Evolutionary conservation across 2,113 vertebrate species (phyloP).

Genomic region (Gasterosteus nipponicus): DNA sequence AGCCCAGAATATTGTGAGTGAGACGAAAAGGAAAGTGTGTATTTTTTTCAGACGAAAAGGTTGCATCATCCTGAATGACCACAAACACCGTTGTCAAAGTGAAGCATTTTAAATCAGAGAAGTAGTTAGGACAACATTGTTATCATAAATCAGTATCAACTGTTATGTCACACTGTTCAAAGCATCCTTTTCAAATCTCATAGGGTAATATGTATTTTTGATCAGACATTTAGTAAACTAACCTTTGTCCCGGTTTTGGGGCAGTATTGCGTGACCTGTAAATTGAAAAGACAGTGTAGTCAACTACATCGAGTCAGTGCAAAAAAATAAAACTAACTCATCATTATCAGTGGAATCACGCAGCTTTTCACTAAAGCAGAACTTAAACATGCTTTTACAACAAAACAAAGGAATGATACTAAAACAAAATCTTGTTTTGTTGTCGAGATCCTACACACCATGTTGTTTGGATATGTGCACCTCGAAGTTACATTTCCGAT

Average conservation of each 20-base stretch:
- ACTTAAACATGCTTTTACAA: not conserved
- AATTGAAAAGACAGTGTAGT: not conserved
- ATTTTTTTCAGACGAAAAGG: not conserved
- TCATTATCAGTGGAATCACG: not conserved
- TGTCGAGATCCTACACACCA: slow-evolving; percentile 12
- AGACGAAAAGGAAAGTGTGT: too few relatives aligned
- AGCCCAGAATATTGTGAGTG: not conserved
- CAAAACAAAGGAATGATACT: not conserved
- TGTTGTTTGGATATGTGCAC: slow-evolving; percentile 39
- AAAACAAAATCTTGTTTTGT: not conserved
- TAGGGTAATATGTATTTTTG: not conserved
- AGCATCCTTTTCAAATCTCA: not conserved
- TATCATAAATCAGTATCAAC: not conserved
- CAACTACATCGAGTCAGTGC: not conserved
- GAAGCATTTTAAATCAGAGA: not conserved
- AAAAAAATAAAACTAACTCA: not conserved
- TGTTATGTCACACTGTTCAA: not conserved
- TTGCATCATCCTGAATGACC: not conserved
- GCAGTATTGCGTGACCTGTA: slow-evolving; percentile 20
- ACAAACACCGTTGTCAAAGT: not conserved
- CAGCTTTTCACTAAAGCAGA: not conserved
- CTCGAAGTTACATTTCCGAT: slow-evolving; percentile 41
- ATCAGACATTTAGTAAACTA: slow-evolving; percentile 3
- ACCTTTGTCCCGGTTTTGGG: slow-evolving; percentile 28
- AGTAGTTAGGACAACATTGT: not conserved